phyloP scores from a whole-genome alignment of 2,113 vertebrate species.

The Pedetes capensis region DNA sequence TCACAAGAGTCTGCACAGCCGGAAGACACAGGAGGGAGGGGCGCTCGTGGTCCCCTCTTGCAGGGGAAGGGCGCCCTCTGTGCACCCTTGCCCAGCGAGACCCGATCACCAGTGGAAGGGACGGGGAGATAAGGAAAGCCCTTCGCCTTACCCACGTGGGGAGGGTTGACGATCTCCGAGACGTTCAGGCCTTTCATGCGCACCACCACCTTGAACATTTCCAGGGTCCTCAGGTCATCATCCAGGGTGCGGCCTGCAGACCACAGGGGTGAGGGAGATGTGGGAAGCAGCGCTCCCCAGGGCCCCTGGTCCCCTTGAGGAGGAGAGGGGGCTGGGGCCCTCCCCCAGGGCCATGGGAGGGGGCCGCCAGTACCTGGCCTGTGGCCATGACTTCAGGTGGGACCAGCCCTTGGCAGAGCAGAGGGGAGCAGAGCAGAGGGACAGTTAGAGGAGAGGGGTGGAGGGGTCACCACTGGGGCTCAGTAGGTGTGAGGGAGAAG shows the following conservation, averaged over 20 bases:
- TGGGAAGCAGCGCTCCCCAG: not conserved
- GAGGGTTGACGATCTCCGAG: not conserved
- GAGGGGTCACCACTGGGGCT: too few species aligned
- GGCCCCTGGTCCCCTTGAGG: too few species aligned
- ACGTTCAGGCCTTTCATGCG: not conserved
- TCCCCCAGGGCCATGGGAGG: not conserved
- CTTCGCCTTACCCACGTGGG: rapidly evolving
- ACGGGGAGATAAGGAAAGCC: too few species aligned
- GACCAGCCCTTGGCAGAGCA: too few species aligned
- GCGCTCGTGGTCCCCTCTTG: not conserved
- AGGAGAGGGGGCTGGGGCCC: rapidly evolving
- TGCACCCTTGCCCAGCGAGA: too few species aligned
- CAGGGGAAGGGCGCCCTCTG: too few species aligned
- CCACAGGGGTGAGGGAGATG: not conserved
- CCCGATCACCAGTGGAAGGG: not conserved
- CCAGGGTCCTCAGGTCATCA: not conserved
- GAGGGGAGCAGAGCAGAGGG: too few species aligned
- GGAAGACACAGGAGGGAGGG: not conserved
- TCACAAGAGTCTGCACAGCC: not conserved
- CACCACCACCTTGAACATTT: not conserved
- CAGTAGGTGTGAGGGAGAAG: not conserved
- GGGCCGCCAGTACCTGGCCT: too few species aligned
- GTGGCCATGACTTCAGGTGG: too few species aligned
- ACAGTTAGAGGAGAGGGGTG: too few species aligned
- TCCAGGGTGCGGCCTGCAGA: not conserved